Evolutionary conservation across 2,113 vertebrate genomes (phyloP).

Genomic region (Daubentonia madagascariensis): DNA sequence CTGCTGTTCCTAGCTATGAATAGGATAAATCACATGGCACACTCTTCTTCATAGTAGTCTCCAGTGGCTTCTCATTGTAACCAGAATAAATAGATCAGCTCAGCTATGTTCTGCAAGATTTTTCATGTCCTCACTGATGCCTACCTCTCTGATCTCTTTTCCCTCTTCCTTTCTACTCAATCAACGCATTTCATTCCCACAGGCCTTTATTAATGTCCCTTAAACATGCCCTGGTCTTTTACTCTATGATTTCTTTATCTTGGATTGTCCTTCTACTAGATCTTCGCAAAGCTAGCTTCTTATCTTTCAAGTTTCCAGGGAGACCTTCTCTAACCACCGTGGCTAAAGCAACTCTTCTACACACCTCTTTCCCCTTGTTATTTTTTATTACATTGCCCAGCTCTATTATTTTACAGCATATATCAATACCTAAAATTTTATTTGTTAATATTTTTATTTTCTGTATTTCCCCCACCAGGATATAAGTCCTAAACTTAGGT

Average conservation of each 20-base stretch:
- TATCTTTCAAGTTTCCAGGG: background rate
- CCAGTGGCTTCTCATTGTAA: background rate
- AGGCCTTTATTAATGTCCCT: background rate
- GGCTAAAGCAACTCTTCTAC: background rate
- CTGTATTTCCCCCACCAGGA: background rate
- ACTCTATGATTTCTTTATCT: background rate
- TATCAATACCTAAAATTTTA: background rate
- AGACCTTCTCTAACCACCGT: background rate
- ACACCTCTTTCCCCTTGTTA: background rate
- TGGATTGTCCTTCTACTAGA: background rate
- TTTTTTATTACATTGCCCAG: background rate
- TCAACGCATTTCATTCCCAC: background rate
- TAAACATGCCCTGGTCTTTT: background rate
- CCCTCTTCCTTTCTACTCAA: background rate
- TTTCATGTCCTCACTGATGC: background rate
- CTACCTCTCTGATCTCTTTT: background rate
- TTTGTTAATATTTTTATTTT: background rate
- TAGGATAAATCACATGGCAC: background rate
- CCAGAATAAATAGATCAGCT: background rate
- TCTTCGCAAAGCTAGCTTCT: background rate
- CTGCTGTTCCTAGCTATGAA: background rate
- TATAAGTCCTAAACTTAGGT: background rate
- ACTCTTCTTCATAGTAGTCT: background rate
- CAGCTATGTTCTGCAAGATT: background rate
- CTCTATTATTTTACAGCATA: background rate